Evolutionary conservation across 2,797 vertebrate species (phyloP).

Genomic region (Typhlichthys subterraneus): DNA sequence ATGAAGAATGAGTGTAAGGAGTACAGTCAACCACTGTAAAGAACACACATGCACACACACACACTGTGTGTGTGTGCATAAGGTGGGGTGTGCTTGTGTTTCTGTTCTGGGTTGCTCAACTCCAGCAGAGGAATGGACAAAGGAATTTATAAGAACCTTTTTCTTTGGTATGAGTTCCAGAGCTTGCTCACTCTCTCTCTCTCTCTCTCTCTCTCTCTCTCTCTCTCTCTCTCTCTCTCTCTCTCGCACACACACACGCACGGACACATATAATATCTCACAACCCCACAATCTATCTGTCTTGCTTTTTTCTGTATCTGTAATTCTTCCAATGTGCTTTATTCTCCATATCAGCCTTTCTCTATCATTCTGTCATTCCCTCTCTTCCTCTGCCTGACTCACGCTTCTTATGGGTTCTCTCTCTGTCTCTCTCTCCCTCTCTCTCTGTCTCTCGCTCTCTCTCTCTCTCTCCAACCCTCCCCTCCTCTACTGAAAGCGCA

Average conservation of each 20-base stretch:
- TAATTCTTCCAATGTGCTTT: too few species aligned
- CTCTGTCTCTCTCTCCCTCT: too few species aligned
- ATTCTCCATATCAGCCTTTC: too few species aligned
- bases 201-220: constrained; percentile 25
- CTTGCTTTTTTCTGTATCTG: too few species aligned
- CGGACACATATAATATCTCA: neutral
- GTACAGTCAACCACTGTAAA: constrained; percentile 27
- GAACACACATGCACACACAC: constrained; percentile 9
- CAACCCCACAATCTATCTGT: too few species aligned
- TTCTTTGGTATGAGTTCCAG: too few species aligned
- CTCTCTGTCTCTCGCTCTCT: too few species aligned
- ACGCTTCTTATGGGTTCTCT: neutral
- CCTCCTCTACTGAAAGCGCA: constrained; percentile 55
- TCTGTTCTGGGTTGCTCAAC: too few species aligned
- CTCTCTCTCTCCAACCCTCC: neutral
- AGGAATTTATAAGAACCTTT: too few species aligned
- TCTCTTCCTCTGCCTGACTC: constrained; percentile 6
- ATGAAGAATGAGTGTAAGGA: constrained; percentile 25
- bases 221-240: constrained; percentile 7
- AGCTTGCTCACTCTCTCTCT: neutral
- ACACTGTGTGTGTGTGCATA: neutral
- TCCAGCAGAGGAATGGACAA: too few species aligned
- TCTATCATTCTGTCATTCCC: neutral
- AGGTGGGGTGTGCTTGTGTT: too few species aligned
- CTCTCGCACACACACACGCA: neutral